Evolutionary conservation across 1,140 invertebrate genomes (phyloP), one percentile per base, ranked within the genome.

Genomic region (Sinonovacula constricta): DNA sequence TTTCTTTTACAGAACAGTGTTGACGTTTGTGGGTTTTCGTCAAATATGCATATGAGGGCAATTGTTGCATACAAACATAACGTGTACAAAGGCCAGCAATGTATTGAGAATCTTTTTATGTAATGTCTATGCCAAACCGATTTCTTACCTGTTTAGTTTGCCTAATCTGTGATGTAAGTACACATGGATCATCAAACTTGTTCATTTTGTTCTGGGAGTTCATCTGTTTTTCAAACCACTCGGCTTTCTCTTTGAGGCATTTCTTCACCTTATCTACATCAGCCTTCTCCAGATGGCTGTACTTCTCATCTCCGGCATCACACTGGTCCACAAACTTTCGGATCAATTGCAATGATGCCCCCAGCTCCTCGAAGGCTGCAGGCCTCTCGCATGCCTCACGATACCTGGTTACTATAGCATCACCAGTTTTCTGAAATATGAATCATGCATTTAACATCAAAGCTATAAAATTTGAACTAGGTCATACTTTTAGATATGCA

Each of bases 391-490:
- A 94, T 80, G 92, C 95, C 88, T 99, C 97, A 15, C 93, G 89
- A 83, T 94, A 94, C 34, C 96, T 93, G 63, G 94, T 93, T 85
- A 96, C 95, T 39, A 98, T 95, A 10, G 96, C 96, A 85, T 97
- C 95, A 33, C 96, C 96, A 65, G 85, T 63, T 90, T 91, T 90
- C 92, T 92, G 72, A 14, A 82, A 82, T 12, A 18, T n/a, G n/a
- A n/a, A n/a, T n/a, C n/a, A n/a, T n/a, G n/a, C n/a, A n/a, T n/a
- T n/a, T n/a, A n/a, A n/a, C n/a, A n/a, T n/a, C n/a, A n/a, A n/a
- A n/a, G n/a, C n/a, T n/a, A n/a, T n/a, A n/a, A n/a, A n/a, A n/a
- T n/a, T n/a, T n/a, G n/a, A n/a, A n/a, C n/a, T n/a, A n/a, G n/a
- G n/a, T n/a, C n/a, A n/a, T n/a, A n/a, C n/a, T n/a, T n/a, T n/a